A percentile compares a stretch with the other conserved stretches of the same genome.
Conservation (phyloP, 30 jellyfish, hydroid and myxozoan species). For the Aurelia sp. region DNA sequence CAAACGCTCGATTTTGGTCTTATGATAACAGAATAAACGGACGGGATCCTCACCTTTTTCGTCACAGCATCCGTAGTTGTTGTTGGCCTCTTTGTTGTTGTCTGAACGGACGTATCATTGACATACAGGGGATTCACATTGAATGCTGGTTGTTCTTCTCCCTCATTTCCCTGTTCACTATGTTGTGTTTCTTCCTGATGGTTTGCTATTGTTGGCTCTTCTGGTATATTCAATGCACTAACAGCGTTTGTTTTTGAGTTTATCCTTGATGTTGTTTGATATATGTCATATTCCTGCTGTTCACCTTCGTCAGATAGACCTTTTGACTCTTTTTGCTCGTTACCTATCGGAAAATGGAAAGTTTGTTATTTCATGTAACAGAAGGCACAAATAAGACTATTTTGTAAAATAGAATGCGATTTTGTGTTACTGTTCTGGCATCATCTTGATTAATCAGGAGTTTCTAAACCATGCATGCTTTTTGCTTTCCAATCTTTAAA, state of each 20-base stretch:
- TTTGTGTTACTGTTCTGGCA: too few relatives aligned
- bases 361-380: neutral
- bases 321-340: slow-evolving; percentile 23
- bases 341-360: slow-evolving; percentile 1
- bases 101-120: slow-evolving; percentile 11
- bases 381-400: neutral
- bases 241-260: neutral
- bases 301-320: slow-evolving; percentile 57
- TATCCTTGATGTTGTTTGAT: slow-evolving; percentile 14
- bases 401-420: too few relatives aligned
- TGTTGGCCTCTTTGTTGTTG: slow-evolving; percentile 52
- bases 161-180: neutral
- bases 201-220: neutral
- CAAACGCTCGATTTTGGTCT: too few relatives aligned
- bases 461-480: too few relatives aligned
- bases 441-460: too few relatives aligned
- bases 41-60: neutral
- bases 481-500: too few relatives aligned
- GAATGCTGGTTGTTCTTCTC: neutral
- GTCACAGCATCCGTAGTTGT: neutral
- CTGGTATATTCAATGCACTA: neutral
- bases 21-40: too few relatives aligned
- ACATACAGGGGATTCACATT: slow-evolving; percentile 51
- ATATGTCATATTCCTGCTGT: slow-evolving; percentile 1
- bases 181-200: slow-evolving; percentile 4